These are phyloP conservation scores for Tolypeutes matacus DNA, from an alignment of 2,797 vertebrate genomes.

Conservation along the genomic window DNA sequence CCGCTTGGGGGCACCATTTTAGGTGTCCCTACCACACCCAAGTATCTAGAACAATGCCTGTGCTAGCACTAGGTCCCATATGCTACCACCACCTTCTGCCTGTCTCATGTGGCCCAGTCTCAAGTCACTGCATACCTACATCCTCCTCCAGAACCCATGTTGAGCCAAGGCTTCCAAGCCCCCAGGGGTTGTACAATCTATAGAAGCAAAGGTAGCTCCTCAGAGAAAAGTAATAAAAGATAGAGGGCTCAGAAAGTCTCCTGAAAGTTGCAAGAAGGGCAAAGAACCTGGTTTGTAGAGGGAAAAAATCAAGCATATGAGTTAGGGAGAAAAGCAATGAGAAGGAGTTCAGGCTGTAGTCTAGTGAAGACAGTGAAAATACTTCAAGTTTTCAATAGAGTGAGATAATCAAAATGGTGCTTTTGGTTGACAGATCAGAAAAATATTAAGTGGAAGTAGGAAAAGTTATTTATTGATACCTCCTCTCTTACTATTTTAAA, in stretches of 20 bases:
- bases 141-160: not conserved
- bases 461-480: not conserved
- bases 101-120: not conserved
- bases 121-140: not conserved
- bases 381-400: conserved; percentile 50
- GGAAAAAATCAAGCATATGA: conserved; percentile 1
- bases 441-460: conserved; percentile 47
- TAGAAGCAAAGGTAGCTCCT: not conserved
- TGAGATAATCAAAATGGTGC: not conserved
- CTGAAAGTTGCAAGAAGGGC: not conserved
- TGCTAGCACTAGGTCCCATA: not conserved
- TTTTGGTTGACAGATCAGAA: not conserved
- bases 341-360: not conserved
- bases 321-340: not conserved
- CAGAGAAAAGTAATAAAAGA: not conserved
- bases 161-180: not conserved
- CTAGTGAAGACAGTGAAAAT: conserved; percentile 15
- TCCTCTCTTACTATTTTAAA: conserved; percentile 29
- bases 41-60: not conserved
- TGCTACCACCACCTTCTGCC: not conserved
- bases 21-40: too few species aligned
- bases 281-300: not conserved
- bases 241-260: not conserved
- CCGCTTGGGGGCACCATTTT: too few species aligned
- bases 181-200: not conserved